These are phyloP conservation scores for Zygaena filipendulae DNA, from an alignment of 2,888 invertebrate species.

Conservation along the genomic window DNA sequence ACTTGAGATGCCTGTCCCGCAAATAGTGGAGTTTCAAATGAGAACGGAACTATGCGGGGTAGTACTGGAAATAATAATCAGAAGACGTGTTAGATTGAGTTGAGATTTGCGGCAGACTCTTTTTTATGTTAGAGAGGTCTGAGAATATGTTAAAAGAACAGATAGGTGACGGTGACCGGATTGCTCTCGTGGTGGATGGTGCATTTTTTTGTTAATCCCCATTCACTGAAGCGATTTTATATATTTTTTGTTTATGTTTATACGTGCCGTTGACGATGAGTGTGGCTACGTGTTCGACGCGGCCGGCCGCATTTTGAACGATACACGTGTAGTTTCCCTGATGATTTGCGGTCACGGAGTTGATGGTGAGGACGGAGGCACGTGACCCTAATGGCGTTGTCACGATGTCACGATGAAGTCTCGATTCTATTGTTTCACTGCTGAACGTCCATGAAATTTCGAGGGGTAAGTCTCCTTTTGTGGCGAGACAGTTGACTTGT, in stretches of 20 bases:
- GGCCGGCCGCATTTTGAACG: constrained; percentile 73
- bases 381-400: constrained; percentile 66
- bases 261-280: constrained; percentile 76
- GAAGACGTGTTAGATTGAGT: constrained; percentile 45
- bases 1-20: constrained; percentile 84
- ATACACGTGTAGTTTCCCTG: constrained; percentile 75
- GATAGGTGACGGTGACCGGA: constrained; percentile 38
- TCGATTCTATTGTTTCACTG: constrained; percentile 67
- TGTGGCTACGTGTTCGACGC: constrained; percentile 67
- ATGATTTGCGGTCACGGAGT: constrained; percentile 72
- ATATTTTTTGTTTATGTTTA: constrained; percentile 21
- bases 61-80: constrained; percentile 76
- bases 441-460: constrained; percentile 80
- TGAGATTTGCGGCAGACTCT: constrained; percentile 47
- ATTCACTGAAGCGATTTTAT: too few species aligned
- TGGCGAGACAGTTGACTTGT: constrained; percentile 62
- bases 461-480: constrained; percentile 78
- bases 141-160: constrained; percentile 31
- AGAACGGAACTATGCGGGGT: constrained; percentile 84
- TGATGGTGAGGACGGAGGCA: constrained; percentile 75
- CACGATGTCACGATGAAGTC: constrained; percentile 61
- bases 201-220: constrained; percentile 57
- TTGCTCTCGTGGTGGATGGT: too few species aligned
- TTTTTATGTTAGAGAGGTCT: constrained; percentile 53
- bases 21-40: constrained; percentile 81